Percentiles rank a stretch among this genome's conserved stretches.
phyloP scores from a whole-genome alignment of 2,113 vertebrate species.

The Chionomys nivalis region DNA sequence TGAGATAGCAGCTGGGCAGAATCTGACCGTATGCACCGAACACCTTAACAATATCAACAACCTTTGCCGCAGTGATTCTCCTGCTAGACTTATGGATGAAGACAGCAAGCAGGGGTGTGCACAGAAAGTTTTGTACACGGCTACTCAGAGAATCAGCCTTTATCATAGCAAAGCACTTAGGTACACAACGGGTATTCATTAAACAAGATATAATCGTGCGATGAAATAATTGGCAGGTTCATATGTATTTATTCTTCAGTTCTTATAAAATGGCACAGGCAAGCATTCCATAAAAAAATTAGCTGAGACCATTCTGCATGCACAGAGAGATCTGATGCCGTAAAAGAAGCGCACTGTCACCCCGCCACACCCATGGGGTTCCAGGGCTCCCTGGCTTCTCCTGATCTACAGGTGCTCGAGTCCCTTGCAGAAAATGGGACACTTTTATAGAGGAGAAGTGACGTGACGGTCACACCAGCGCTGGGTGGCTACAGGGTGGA shows the following conservation, averaged over 20 bases:
- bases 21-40: background rate
- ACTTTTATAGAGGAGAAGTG: background rate
- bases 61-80: background rate
- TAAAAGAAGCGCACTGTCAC: background rate
- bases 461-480: background rate
- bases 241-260: background rate
- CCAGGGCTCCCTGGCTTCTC: background rate
- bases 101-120: background rate
- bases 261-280: constrained; percentile 13
- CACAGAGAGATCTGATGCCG: background rate
- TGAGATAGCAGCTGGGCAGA: background rate
- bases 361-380: too few relatives aligned
- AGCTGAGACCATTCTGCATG: background rate
- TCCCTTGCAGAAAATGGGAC: background rate
- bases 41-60: background rate
- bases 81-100: background rate
- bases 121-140: background rate
- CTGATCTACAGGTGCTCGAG: background rate
- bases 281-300: background rate
- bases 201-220: background rate
- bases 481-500: background rate
- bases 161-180: constrained; percentile 28
- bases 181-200: background rate
- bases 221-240: background rate
- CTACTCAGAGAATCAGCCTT: background rate